Evolutionary conservation across 2,113 vertebrate genomes (phyloP), one percentile per base, ranked within the genome.

Genomic region (Megalops atlanticus): DNA sequence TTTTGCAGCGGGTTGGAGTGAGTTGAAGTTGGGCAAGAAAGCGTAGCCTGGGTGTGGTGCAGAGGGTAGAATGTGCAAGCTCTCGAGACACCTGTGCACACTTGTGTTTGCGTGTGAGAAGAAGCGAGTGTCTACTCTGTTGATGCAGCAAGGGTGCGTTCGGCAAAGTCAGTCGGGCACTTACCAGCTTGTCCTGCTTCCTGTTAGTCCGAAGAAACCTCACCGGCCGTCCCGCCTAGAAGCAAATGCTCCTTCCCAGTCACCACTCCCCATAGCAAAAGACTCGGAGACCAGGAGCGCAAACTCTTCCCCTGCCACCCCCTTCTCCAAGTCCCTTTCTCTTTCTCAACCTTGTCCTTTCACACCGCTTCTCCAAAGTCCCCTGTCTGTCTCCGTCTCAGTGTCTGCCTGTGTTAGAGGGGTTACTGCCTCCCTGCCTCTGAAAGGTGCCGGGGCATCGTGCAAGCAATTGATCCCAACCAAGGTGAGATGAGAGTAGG

Each of bases 181-280:
- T 49, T n/a, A 83, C 35, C n/a, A 40, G 1, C 43, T 80, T 8
- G 89, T 90, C 85, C 88, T 78, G 40, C 1, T 81, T 83, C 79
- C 71, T 77, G 64, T 84, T 47, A 80, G 27, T 87, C 77, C 70
- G 82, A 54, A 40, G 80, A 81, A 82, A 43, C 84, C 77, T 80
- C 85, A 2, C 80, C 6, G 18, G 27, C 76, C 78, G 80, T 81
- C 76, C 79, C 49, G 81, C 74, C 83, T 64, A 15, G 54, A 52
- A 84, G 71, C 75, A 73, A 70, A 72, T 78, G 81, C 74, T 82
- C 41, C 14, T 64, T 78, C 52, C 68, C 1, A 0, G n/a, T 76
- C 77, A 49, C 0, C 83, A 33, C 0, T 27, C 36, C n/a, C 47
- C 1, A 69, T 81, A 74, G 69, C 58, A 3, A 39, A 79, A 54